Evolutionary conservation across 2,888 invertebrate species (phyloP), one percentile per base, ranked within the genome.

Genomic region (Nymphalis urticae): DNA sequence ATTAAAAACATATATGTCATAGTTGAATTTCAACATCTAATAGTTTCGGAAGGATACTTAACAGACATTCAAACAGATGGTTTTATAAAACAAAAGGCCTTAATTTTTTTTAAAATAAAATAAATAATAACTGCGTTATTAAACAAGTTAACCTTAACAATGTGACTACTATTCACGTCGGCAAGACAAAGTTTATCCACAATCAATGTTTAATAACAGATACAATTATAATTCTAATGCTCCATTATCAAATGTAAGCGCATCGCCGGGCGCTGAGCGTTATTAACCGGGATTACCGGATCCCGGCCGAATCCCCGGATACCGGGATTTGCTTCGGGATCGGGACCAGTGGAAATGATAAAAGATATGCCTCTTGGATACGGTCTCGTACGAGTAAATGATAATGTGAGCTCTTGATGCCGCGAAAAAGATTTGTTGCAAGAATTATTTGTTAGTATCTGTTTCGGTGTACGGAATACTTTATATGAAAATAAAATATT

Each of bases 201-300:
- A 60, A 70, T 71, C 66, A 56, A 76, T 79, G 74, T 74, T 77
- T 77, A 70, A 76, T 82, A 84, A 82, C 80, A 81, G 81, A 79
- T 80, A 79, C 87, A 90, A 90, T 90, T 91, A 90, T 88, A 90
- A 88, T 81, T 85, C 81, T 88, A 87, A 88, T 85, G 83, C 84
- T 82, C 87, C 85, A 88, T 89, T 90, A 90, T 87, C 85, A 86
- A 77, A 79, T 81, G 85, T 83, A 82, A 83, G 79, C 81, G 78
- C 79, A 81, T 77, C 79, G 77, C 83, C 83, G 84, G 82, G 76
- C 78, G 79, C 79, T 77, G 81, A 83, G 86, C 89, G 89, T 89
- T 89, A 91, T 91, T 91, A 90, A 90, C 91, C 90, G 88, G 92
- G 91, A 90, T 92, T 90, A 92, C 90, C 85, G 89, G 89, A 88